phyloP scores from a whole-genome alignment of 2,888 invertebrate species.

The Acleris cristana region DNA sequence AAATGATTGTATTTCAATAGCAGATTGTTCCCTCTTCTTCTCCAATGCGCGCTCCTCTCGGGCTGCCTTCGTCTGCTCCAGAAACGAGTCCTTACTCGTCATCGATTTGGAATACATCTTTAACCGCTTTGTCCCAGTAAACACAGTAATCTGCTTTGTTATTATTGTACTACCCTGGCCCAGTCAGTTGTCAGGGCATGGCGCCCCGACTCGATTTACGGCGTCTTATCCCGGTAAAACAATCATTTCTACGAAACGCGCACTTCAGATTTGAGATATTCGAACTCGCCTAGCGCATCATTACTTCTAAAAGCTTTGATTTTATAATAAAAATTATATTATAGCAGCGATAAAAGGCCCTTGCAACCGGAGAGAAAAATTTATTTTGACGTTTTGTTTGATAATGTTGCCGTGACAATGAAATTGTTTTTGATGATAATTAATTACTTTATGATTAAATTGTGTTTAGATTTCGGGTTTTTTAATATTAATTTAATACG shows the following conservation, averaged over 20 bases:
- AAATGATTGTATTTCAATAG: conserved; percentile 89
- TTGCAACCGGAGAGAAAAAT: conserved; percentile 30
- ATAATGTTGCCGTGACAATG: conserved; percentile 15
- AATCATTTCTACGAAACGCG: conserved; percentile 39
- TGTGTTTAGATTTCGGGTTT: too few species aligned
- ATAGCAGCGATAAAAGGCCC: conserved; percentile 12
- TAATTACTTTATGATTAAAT: too few species aligned
- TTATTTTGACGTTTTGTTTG: conserved; percentile 33
- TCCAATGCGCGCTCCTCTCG: conserved; percentile 94
- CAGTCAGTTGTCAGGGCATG: conserved; percentile 57
- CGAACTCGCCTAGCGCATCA: conserved; percentile 23
- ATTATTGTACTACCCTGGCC: conserved; percentile 47
- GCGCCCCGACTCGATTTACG: conserved; percentile 44
- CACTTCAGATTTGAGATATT: conserved; percentile 26
- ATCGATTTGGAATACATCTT: conserved; percentile 74
- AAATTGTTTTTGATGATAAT: not conserved
- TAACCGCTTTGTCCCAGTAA: conserved; percentile 46
- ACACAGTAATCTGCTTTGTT: conserved; percentile 62
- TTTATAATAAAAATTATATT: conserved; percentile 20
- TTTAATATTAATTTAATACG: too few species aligned
- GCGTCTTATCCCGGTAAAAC: conserved; percentile 33
- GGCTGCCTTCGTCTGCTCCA: conserved; percentile 95
- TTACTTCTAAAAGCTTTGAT: conserved; percentile 11
- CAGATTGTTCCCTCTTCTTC: conserved; percentile 90
- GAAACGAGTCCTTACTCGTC: conserved; percentile 89